These are phyloP conservation scores for Phylloscopus whistleri DNA, from an alignment of 2,113 vertebrate genomes.

Conservation along the genomic window DNA sequence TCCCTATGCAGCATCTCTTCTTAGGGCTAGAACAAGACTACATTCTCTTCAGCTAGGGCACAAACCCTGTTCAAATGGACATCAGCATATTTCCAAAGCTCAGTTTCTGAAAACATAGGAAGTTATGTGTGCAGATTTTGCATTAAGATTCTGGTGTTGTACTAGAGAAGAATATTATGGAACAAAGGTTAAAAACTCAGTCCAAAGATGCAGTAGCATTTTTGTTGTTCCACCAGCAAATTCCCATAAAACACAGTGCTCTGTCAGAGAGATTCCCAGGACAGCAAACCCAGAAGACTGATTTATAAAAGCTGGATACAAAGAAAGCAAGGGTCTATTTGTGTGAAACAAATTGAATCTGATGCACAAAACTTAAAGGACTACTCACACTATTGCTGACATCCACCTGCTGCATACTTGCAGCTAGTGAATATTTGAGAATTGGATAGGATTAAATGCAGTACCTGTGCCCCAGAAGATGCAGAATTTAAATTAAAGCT, in stretches of 20 bases:
- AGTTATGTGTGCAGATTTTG: not conserved
- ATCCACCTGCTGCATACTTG: not conserved
- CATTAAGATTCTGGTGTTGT: not conserved
- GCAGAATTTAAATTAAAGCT: not conserved
- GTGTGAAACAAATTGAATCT: not conserved
- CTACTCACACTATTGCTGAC: not conserved
- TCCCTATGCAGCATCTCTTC: not conserved
- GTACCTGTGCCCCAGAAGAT: not conserved
- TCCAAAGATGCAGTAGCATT: not conserved
- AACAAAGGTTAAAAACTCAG: not conserved
- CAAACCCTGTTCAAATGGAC: not conserved
- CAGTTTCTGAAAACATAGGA: not conserved
- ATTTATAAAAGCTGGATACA: not conserved
- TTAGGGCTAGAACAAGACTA: not conserved
- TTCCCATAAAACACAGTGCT: not conserved
- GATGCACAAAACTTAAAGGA: not conserved
- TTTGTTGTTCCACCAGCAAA: not conserved
- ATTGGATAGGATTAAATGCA: not conserved
- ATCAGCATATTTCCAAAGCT: not conserved
- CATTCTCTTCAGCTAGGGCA: not conserved
- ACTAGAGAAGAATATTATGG: not conserved
- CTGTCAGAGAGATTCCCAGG: not conserved
- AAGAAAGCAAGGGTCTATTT: not conserved
- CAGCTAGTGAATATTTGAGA: not conserved
- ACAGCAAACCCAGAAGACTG: not conserved